Base-by-base conservation (phyloP, 2,113 vertebrate genomes). In the Meleagris gallopavo region DNA sequence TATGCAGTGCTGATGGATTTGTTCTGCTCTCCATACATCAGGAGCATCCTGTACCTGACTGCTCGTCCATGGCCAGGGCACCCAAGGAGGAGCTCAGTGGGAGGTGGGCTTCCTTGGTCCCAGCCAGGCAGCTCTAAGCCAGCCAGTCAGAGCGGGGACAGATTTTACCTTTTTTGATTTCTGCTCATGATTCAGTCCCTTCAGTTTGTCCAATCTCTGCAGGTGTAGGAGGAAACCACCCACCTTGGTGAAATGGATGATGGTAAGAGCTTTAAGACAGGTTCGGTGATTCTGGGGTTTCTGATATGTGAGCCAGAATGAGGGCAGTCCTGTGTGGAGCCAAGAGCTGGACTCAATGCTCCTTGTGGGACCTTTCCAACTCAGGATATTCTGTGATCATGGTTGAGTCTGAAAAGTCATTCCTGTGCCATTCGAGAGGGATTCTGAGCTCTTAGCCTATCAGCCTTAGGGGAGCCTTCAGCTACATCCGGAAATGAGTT, bases 101-200 rank as follows among this genome's bases (percentile, higher is more conserved):
- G 32, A 75, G 50, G 3, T 83, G 57, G 77, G 1, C 11, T 12
- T 43, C 16, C 1, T 8, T n/a, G 58, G 4, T 64, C 38, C 17
- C 24, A 22, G 29, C 11, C 17, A 13, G 67, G 72, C 36, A 83
- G 30, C 36, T 74, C 76, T 48, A 62, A 32, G 43, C 46, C n/a
- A 7, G 64, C 40, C 64, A 65, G 4, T 15, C n/a, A 80, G 41
- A 32, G 27, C 65, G 27, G 4, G 5, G 8, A 19, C 4, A 19
- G 6, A 4, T 38, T 5, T 10, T 6, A 4, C 0, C 4, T 18
- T 30, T 2, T 3, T 29, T 5, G 13, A 0, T 3, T 75, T 5
- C 0, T 72, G 34, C 8, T 74, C 16, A 1, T 41, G 24, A 46
- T 40, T 45, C 10, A 10, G 29, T 48, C 25, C 70, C 16, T 77